Percentiles rank a stretch among this genome's conserved stretches.
Conservation (phyloP, 2,888 invertebrate genomes). For the Chrysolina oricalcia region DNA sequence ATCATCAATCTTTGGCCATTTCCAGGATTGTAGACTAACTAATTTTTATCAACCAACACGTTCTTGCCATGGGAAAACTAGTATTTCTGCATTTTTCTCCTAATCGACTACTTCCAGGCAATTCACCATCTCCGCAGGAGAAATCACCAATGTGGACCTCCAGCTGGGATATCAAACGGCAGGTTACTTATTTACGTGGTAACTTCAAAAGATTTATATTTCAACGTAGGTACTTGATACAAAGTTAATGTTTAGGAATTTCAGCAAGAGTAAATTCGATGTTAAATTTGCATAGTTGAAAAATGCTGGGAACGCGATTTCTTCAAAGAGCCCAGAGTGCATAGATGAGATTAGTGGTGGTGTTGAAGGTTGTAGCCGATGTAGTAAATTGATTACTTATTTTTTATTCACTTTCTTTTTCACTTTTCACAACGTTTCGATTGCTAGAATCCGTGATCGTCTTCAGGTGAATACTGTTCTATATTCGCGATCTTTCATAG, state of each 20-base stretch:
- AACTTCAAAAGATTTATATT: slow-evolving; percentile 36
- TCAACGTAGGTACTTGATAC: slow-evolving; percentile 23
- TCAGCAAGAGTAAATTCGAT: background rate
- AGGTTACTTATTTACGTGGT: slow-evolving; percentile 37
- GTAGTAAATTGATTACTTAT: too few species aligned
- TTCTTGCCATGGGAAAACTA: slow-evolving; percentile 34
- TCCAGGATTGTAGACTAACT: slow-evolving; percentile 24
- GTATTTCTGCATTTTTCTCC: slow-evolving; percentile 25
- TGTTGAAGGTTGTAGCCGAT: too few species aligned
- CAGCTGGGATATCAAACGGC: slow-evolving; percentile 43
- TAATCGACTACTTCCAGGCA: slow-evolving; percentile 24
- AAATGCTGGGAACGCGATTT: too few species aligned
- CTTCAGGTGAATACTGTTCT: too few species aligned
- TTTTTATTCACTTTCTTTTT: too few species aligned
- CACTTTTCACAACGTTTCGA: too few species aligned
- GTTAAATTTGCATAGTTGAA: background rate
- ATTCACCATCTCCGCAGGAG: slow-evolving; percentile 44
- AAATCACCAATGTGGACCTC: slow-evolving; percentile 41
- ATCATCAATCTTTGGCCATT: slow-evolving; percentile 2
- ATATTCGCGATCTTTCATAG: too few species aligned
- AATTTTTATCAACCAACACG: slow-evolving; percentile 30
- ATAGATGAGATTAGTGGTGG: too few species aligned
- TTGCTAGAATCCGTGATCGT: too few species aligned
- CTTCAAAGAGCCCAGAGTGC: too few species aligned
- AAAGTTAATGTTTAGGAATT: slow-evolving; percentile 30